These are phyloP conservation scores for Bothrops jararaca DNA, from an alignment of 2,113 vertebrate genomes.

Conservation along the genomic window DNA sequence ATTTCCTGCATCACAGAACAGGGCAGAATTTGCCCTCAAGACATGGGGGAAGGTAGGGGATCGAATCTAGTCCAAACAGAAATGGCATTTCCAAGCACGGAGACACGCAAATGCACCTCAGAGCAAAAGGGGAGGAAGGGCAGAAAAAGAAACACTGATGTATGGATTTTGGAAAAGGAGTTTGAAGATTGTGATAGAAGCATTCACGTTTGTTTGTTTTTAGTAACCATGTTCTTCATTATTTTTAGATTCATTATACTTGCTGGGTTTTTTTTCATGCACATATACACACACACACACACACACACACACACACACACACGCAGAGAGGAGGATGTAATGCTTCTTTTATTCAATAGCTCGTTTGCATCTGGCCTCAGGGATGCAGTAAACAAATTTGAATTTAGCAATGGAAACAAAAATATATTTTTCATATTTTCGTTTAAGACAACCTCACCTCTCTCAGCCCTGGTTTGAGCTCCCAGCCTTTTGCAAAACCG, in stretches of 20 bases:
- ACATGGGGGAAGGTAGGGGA: neutral
- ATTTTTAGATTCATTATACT: neutral
- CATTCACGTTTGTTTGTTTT: neutral
- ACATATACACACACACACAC: no score
- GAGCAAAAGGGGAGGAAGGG: neutral
- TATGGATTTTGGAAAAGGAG: neutral
- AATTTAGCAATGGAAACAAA: neutral
- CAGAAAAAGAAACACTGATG: neutral
- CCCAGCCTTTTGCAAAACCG: neutral
- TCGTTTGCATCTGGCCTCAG: no score
- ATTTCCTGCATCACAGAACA: neutral
- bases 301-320: no score
- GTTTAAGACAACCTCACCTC: no score
- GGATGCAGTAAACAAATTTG: neutral
- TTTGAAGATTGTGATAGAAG: neutral
- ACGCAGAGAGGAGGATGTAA: no score
- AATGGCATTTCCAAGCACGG: neutral
- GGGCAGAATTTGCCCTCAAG: rapidly evolving
- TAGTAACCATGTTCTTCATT: neutral
- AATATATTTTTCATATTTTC: no score
- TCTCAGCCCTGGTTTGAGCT: neutral
- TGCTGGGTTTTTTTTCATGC: neutral
- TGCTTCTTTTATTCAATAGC: no score
- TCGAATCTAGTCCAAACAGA: neutral
- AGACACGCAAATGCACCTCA: neutral